Conservation (phyloP, 2,797 vertebrate species). For the Alauda arvensis region DNA sequence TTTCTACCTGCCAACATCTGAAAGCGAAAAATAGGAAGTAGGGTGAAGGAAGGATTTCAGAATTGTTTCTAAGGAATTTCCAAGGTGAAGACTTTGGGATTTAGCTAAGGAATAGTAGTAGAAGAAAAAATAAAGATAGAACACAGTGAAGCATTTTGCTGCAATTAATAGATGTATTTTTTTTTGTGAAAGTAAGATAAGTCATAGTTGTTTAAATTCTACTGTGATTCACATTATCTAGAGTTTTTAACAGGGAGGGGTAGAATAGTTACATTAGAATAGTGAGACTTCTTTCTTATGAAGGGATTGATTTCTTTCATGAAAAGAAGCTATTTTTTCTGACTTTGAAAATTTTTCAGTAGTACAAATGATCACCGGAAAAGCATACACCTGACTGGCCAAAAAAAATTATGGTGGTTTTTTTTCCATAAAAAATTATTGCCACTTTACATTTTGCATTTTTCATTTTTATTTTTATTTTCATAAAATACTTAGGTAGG, state of each 20-base stretch:
- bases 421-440: not conserved
- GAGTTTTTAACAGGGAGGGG: not conserved
- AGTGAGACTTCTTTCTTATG: not conserved
- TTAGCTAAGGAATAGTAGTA: not conserved
- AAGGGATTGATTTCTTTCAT: not conserved
- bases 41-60: not conserved
- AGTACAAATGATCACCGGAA: not conserved
- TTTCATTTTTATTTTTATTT: not conserved
- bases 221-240: not conserved
- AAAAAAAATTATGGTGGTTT: not conserved
- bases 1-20: slow-evolving; percentile 35
- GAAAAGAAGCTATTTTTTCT: not conserved
- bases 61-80: slow-evolving; percentile 17
- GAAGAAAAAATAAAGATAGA: not conserved
- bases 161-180: not conserved
- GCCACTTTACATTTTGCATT: not conserved
- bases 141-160: not conserved
- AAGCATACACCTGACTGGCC: not conserved
- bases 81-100: not conserved
- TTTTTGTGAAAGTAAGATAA: not conserved
- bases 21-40: slow-evolving; percentile 37
- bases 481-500: not conserved
- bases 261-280: not conserved
- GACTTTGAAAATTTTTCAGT: not conserved
- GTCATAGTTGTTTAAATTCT: not conserved